Evolutionary conservation across 2,113 vertebrate species (phyloP).

Genomic region (Motacilla tschutschensis): DNA sequence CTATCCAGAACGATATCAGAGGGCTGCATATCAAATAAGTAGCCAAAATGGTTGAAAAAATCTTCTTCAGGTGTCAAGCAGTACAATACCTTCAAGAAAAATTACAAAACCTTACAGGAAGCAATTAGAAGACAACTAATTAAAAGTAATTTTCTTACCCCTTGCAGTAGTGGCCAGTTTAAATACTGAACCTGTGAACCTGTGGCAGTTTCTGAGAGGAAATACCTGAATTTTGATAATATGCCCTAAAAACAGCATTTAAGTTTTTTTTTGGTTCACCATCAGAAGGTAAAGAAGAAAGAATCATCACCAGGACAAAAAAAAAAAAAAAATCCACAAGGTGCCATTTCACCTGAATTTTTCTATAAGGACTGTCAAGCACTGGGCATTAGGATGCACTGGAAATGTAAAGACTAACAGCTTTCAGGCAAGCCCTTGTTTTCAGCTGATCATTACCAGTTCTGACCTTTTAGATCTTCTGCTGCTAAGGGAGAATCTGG

Average conservation of each 20-base stretch:
- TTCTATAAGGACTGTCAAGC: not conserved
- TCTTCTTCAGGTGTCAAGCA: not conserved
- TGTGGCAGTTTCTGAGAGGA: not conserved
- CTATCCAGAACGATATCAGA: not conserved
- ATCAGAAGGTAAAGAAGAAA: not conserved
- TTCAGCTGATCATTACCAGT: conserved; percentile 56
- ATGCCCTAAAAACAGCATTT: not conserved
- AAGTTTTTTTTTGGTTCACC: not conserved
- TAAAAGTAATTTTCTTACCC: not conserved
- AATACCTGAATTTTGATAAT: not conserved
- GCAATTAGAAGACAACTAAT: not conserved
- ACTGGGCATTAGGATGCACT: conserved; percentile 6
- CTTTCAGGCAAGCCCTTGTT: conserved; percentile 35
- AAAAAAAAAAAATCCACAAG: not conserved
- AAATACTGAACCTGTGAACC: not conserved
- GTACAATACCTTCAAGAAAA: not conserved
- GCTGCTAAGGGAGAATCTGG: conserved; percentile 57
- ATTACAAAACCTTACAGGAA: not conserved
- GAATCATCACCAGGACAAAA: not conserved
- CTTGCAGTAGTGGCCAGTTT: not conserved
- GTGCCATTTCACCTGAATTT: not conserved
- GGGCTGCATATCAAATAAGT: not conserved
- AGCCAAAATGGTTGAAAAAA: not conserved
- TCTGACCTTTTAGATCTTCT: conserved; percentile 65
- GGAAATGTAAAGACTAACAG: conserved; percentile 6